Percentiles rank a stretch among this genome's conserved stretches.
These are phyloP conservation scores for Stegana nigrithorax DNA, from an alignment of 2,888 invertebrate genomes.

Conservation along the genomic window DNA sequence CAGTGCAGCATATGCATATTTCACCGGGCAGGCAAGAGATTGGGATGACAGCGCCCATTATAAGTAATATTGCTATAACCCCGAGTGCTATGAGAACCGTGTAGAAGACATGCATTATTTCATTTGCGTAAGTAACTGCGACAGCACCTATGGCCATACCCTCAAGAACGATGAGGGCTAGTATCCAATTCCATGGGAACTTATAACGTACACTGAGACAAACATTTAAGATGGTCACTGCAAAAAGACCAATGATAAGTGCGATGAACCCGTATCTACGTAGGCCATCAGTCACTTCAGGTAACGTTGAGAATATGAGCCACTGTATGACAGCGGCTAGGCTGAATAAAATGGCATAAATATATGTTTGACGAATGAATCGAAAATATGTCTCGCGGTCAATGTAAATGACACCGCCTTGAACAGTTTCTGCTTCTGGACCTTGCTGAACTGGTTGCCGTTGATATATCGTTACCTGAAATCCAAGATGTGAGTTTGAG, in stretches of 20 bases:
- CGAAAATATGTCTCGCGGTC: background rate
- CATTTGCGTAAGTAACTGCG: background rate
- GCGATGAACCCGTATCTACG: constrained; percentile 1
- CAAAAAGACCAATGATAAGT: background rate
- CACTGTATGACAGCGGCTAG: background rate
- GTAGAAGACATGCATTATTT: background rate
- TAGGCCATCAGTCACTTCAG: background rate
- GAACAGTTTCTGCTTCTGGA: too few species aligned
- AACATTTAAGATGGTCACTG: background rate
- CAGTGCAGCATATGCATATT: background rate
- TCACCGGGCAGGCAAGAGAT: background rate
- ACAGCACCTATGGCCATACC: background rate
- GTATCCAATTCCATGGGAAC: constrained; percentile 6
- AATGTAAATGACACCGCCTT: too few species aligned
- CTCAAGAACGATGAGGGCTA: background rate
- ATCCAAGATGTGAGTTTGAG: too few species aligned
- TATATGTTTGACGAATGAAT: background rate
- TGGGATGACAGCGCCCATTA: background rate
- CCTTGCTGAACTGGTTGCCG: too few species aligned
- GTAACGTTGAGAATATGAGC: background rate
- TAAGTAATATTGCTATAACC: background rate
- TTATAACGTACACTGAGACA: background rate
- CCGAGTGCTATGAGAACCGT: background rate
- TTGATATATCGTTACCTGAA: too few species aligned
- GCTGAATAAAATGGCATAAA: background rate